phyloP scores from a whole-genome alignment of 2,113 vertebrate genomes.

The Bufo gargarizans region DNA sequence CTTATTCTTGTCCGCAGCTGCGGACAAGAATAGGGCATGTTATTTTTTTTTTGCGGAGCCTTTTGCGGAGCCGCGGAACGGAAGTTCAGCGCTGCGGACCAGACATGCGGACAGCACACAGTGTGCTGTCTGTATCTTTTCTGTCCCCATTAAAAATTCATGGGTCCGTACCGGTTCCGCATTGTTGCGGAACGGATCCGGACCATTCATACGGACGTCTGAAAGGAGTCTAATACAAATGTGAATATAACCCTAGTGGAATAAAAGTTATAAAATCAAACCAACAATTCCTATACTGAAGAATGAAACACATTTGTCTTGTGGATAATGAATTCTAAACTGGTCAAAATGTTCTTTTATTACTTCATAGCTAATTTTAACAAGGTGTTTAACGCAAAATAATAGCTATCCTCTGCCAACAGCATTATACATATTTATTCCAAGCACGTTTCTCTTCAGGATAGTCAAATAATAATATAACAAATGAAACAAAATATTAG shows the following conservation, averaged over 20 bases:
- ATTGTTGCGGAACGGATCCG: too few relatives aligned
- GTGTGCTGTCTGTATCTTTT: too few relatives aligned
- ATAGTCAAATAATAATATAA: slow-evolving; percentile 24
- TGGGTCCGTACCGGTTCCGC: too few relatives aligned
- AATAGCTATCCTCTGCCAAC: background rate
- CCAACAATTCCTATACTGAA: background rate
- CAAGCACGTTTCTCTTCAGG: slow-evolving; percentile 1
- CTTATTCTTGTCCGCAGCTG: too few relatives aligned
- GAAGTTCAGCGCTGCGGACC: too few relatives aligned
- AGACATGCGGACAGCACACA: too few relatives aligned
- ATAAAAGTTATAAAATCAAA: background rate
- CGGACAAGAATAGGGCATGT: too few relatives aligned
- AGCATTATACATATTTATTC: background rate
- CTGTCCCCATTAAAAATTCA: too few relatives aligned
- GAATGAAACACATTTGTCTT: background rate
- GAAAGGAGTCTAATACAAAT: background rate
- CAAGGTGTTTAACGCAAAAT: slow-evolving; percentile 12
- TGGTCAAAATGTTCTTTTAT: slow-evolving; percentile 23
- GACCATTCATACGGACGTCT: too few relatives aligned
- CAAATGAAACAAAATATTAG: slow-evolving; percentile 11
- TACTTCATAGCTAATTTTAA: slow-evolving; percentile 1
- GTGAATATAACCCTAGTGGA: background rate
- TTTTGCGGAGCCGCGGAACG: too few relatives aligned
- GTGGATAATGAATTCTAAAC: background rate
- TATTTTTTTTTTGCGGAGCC: too few relatives aligned